Evolutionary conservation across 2,888 invertebrate species (phyloP).

Genomic region (Melinaea menophilus): DNA sequence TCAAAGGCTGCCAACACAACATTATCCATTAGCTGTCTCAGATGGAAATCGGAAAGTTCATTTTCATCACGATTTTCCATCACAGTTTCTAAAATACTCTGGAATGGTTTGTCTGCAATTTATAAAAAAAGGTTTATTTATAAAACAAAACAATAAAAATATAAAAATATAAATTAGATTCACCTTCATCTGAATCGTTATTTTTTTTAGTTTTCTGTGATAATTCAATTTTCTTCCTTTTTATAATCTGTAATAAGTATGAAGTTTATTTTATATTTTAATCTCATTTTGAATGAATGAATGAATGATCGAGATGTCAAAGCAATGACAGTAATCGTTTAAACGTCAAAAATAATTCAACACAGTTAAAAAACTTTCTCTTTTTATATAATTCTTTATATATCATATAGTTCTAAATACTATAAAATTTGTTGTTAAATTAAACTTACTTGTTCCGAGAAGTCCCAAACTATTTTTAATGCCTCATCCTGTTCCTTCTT

Average conservation of each 20-base stretch:
- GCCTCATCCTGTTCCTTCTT: constrained; percentile 22
- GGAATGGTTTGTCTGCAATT: constrained; percentile 41
- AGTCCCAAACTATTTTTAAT: constrained; percentile 12
- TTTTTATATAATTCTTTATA: too few species aligned
- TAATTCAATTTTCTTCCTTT: constrained; percentile 18
- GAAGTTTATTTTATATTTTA: not conserved
- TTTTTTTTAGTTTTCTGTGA: constrained; percentile 1
- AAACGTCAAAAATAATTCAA: too few species aligned
- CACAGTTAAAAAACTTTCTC: too few species aligned
- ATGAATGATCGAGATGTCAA: too few species aligned
- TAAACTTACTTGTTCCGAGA: constrained; percentile 19
- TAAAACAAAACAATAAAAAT: not conserved
- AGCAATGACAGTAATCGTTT: too few species aligned
- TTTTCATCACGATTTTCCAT: constrained; percentile 47
- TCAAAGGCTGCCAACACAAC: constrained; percentile 68
- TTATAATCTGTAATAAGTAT: constrained; percentile 17
- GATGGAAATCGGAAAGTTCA: constrained; percentile 54
- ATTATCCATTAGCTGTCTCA: constrained; percentile 72
- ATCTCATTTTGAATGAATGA: too few species aligned
- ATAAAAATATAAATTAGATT: not conserved
- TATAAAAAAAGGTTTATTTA: not conserved
- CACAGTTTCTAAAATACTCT: constrained; percentile 67
- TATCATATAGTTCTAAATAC: not conserved
- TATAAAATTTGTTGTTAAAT: not conserved
- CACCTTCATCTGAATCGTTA: constrained; percentile 7